Percentiles rank a stretch among this genome's conserved stretches.
Evolutionary conservation across 2,113 vertebrate species (phyloP).

Genomic region (Dipodomys spectabilis): DNA sequence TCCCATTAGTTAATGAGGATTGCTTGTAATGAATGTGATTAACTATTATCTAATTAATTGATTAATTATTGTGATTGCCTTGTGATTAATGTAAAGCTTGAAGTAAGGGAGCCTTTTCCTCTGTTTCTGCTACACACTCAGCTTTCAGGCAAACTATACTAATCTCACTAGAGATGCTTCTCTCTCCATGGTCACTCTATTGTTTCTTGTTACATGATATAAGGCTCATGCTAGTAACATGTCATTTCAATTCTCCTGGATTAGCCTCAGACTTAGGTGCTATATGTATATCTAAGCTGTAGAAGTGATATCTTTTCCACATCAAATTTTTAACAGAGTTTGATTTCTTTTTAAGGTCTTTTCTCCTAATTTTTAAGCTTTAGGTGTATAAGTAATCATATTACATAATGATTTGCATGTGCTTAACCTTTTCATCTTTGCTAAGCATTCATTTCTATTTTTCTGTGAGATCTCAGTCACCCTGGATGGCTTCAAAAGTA

Average conservation of each 20-base stretch:
- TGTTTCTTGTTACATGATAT: neutral
- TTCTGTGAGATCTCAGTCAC: neutral
- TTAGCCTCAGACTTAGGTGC: neutral
- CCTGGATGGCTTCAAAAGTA: neutral
- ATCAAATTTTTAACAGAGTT: neutral
- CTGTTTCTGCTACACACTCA: neutral
- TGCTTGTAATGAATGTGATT: no score
- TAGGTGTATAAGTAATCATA: neutral
- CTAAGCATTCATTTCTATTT: neutral
- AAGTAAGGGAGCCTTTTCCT: neutral
- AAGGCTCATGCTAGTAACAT: neutral
- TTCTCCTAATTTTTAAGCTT: neutral
- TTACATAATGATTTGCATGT: neutral
- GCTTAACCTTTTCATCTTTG: neutral
- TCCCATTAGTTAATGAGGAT: neutral
- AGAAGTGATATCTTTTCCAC: neutral
- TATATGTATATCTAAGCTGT: neutral
- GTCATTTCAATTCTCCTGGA: neutral
- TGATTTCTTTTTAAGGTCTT: neutral
- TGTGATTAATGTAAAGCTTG: neutral
- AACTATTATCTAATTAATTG: no score
- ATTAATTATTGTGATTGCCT: neutral
- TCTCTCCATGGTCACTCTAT: neutral
- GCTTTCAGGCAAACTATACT: neutral
- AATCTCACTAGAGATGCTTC: no score